Base-by-base conservation (phyloP, 2,113 vertebrate species). In the Serilophus lunatus region DNA sequence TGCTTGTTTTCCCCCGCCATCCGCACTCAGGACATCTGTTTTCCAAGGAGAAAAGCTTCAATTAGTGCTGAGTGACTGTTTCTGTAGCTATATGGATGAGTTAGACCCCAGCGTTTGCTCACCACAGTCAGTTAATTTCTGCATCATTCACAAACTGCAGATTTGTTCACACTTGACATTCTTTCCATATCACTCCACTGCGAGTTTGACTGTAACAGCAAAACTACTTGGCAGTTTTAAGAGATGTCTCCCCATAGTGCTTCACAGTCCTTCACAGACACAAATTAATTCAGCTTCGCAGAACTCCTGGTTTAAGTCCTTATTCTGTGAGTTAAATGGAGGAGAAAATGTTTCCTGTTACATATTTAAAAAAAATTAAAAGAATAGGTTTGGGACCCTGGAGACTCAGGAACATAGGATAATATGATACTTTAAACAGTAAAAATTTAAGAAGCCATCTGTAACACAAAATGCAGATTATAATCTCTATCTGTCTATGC, bases 231-330 rank as follows among this genome's bases (percentile, higher is more conserved):
- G 44, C 61, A 86, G 38, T 91, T 91, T 94, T 80, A 82, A 59
- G 69, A 74, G 25, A 53, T 16, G 29, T 97, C 69, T 83, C 90
- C 33, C 68, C 51, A 47, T 29, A 83, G 72, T 47, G 40, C 49
- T 86, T 86, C 56, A 65, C 76, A 90, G 49, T 56, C 33, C 57
- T 93, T 50, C 86, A 82, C 72, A 93, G 65, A 61, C 29, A 68
- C n/a, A 94, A 93, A 88, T 92, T 81, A 68, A 90, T 95, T 95
- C 82, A 86, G 35, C 80, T 90, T 88, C 28, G 26, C 25, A 75
- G 80, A 76, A 25, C 51, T 84, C 19, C 72, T 75, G 47, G 47
- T 56, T 57, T 60, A 86, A 86, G 69, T 66, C 23, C 29, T 60
- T 70, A 75, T 88, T 64, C 36, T 5, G 8, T 26, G n/a, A 53